A percentile compares a stretch with the other conserved stretches of the same genome.
These are phyloP conservation scores for Hirundo rustica DNA, from an alignment of 2,797 vertebrate genomes.

Conservation along the genomic window DNA sequence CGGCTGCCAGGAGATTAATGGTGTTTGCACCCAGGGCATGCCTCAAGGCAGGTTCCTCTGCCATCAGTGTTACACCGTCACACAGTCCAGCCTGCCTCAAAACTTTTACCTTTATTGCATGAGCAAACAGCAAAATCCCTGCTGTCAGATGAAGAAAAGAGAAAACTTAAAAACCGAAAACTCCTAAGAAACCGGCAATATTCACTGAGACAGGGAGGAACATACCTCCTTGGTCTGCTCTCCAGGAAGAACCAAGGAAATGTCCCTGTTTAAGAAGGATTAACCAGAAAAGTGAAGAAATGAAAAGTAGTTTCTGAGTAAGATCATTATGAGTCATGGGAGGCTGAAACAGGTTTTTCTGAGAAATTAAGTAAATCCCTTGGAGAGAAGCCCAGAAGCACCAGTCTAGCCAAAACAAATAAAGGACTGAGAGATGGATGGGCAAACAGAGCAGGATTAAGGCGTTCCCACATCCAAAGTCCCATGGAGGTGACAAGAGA, in stretches of 20 bases:
- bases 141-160: not conserved
- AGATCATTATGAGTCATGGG: not conserved
- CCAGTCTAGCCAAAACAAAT: not conserved
- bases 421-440: not conserved
- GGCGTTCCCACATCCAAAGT: not conserved
- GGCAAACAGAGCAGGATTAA: not conserved
- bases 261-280: conserved; percentile 8
- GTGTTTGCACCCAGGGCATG: not conserved
- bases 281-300: conserved; percentile 1
- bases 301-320: not conserved
- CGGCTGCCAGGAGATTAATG: fast-evolving
- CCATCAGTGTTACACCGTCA: fast-evolving
- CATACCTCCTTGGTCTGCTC: fast-evolving
- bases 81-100: not conserved
- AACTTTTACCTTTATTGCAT: not conserved
- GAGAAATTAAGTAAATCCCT: not conserved
- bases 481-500: not conserved
- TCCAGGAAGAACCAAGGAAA: not conserved
- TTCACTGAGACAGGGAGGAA: not conserved
- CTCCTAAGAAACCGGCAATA: not conserved
- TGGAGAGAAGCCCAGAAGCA: not conserved
- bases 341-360: not conserved
- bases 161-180: fast-evolving
- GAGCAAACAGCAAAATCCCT: not conserved
- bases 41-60: not conserved